A percentile compares a stretch with the other conserved stretches of the same genome.
Evolutionary conservation across 2,888 invertebrate species (phyloP).

Genomic region (Perithous albicinctus): DNA sequence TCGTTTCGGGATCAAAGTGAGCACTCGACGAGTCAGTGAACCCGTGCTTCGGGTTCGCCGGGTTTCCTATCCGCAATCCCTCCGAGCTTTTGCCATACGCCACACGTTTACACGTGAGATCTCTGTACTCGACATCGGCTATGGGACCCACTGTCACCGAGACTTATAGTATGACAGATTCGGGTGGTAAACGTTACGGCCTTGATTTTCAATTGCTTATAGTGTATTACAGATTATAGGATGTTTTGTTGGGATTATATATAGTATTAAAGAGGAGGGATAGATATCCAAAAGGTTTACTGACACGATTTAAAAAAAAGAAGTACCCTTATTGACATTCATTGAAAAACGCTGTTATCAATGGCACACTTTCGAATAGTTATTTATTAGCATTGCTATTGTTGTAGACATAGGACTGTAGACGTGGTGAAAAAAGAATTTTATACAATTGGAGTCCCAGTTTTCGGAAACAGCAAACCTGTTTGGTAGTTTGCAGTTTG

Average conservation of each 20-base stretch:
- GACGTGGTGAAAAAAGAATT: too few relatives aligned
- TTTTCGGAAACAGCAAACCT: too few relatives aligned
- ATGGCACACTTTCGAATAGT: too few relatives aligned
- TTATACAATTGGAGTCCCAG: too few relatives aligned
- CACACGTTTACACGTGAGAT: slow-evolving; percentile 32
- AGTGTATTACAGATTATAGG: slow-evolving; percentile 10
- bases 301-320: too few relatives aligned
- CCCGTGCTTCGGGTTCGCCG: slow-evolving; percentile 67
- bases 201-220: slow-evolving; percentile 29
- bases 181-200: slow-evolving; percentile 35
- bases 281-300: neutral
- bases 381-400: too few relatives aligned
- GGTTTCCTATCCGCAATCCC: slow-evolving; percentile 60
- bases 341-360: too few relatives aligned
- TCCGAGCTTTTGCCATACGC: neutral
- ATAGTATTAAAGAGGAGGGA: neutral
- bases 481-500: too few relatives aligned
- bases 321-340: too few relatives aligned
- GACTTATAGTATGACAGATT: slow-evolving; percentile 15
- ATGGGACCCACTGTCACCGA: neutral
- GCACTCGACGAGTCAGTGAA: slow-evolving; percentile 70
- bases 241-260: neutral
- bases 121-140: slow-evolving; percentile 1
- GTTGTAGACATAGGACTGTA: too few relatives aligned
- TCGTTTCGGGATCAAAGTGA: slow-evolving; percentile 70